Evolutionary conservation across 2,113 vertebrate genomes (phyloP).

Genomic region (Ochotona princeps): DNA sequence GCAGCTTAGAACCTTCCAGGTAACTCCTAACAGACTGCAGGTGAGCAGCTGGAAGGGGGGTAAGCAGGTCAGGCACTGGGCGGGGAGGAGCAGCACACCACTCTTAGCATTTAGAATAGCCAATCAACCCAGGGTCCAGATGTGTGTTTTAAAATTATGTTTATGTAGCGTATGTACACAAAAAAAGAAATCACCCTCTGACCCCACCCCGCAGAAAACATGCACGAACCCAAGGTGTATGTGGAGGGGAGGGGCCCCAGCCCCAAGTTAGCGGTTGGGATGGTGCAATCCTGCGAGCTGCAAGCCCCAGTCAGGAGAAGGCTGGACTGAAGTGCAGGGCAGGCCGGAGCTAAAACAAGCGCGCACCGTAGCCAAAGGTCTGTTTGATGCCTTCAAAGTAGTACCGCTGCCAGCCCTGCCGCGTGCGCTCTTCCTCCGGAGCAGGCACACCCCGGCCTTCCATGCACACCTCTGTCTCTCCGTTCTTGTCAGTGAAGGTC

Average conservation of each 20-base stretch:
- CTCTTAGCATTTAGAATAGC: neutral
- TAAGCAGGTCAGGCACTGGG: no score
- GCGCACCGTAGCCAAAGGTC: conserved; percentile 94
- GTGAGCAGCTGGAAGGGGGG: no score
- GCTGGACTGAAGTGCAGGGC: conserved; percentile 52
- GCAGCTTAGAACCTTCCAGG: neutral
- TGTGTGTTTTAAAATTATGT: conserved; percentile 86
- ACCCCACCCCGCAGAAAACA: conserved; percentile 88
- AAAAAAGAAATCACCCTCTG: conserved; percentile 84
- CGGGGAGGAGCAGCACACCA: no score
- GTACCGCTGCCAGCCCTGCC: conserved; percentile 95
- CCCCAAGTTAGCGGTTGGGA: conserved; percentile 82
- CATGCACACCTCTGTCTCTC: conserved; percentile 91
- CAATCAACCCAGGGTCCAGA: neutral
- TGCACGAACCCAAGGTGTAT: conserved; percentile 85
- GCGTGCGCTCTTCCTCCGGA: conserved; percentile 92
- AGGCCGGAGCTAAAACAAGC: conserved; percentile 88
- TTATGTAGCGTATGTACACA: conserved; percentile 91
- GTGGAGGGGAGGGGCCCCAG: conserved; percentile 81
- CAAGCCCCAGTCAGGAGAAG: conserved; percentile 78
- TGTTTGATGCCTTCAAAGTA: conserved; percentile 97
- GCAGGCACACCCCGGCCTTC: conserved; percentile 91
- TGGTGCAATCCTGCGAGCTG: conserved; percentile 83
- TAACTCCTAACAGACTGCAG: neutral
- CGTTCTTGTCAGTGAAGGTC: conserved; percentile 89